Conservation (phyloP, 2,797 vertebrate species). For the Microtus agrestis region DNA sequence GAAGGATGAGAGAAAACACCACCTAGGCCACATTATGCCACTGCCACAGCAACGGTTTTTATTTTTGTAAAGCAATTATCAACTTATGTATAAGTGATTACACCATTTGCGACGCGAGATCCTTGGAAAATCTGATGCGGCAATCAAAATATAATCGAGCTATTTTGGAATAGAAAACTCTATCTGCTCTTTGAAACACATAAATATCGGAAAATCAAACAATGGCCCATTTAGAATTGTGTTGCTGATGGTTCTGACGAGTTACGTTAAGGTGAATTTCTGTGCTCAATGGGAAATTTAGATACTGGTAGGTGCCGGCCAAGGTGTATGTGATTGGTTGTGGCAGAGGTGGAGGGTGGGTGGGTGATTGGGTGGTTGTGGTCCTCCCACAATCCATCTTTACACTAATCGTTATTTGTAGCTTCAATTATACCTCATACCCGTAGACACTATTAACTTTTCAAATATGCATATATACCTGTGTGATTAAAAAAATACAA, state of each 20-base stretch:
- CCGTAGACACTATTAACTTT: not conserved
- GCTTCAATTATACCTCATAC: not conserved
- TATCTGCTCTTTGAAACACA: constrained; percentile 73
- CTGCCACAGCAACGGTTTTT: constrained; percentile 33
- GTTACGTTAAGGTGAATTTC: constrained; percentile 47
- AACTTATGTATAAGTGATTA: constrained; percentile 78
- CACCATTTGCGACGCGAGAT: constrained; percentile 75
- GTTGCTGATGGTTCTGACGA: constrained; percentile 35
- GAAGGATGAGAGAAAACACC: constrained; percentile 54
- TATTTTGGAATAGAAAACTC: constrained; percentile 80
- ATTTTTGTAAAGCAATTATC: constrained; percentile 76
- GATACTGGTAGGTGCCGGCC: not conserved
- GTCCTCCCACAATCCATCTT: not conserved
- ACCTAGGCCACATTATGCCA: not conserved
- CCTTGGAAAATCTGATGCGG: constrained; percentile 78
- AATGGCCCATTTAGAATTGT: constrained; percentile 73
- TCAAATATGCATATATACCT: not conserved
- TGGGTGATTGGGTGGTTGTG: not conserved
- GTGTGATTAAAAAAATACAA: constrained; percentile 21
- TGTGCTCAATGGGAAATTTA: not conserved
- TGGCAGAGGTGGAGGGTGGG: not conserved
- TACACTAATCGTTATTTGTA: not conserved
- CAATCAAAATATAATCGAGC: constrained; percentile 81
- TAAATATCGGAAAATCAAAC: constrained; percentile 79
- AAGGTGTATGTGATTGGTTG: not conserved